phyloP scores from a whole-genome alignment of 2,888 invertebrate genomes.

The Xestoiulus laeticollis region DNA sequence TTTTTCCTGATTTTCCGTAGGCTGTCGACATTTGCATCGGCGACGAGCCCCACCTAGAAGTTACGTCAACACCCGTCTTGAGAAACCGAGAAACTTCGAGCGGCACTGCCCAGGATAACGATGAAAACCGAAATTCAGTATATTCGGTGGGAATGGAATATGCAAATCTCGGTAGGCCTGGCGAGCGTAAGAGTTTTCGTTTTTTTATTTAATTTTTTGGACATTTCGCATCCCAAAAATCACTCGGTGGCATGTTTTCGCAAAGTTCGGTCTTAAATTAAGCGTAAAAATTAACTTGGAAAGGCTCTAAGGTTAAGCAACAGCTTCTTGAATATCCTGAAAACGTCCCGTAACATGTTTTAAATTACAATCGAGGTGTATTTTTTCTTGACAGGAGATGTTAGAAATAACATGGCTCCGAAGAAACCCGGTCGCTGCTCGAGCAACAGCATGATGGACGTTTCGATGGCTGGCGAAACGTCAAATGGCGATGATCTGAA shows the following conservation, averaged over 20 bases:
- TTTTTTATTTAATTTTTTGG: not conserved
- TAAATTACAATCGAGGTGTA: not conserved
- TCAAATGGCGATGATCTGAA: not conserved
- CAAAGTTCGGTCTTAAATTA: not conserved
- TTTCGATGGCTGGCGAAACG: not conserved
- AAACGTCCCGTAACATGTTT: too few relatives aligned
- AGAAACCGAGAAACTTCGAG: not conserved
- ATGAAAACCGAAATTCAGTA: conserved; percentile 20
- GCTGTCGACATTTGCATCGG: not conserved
- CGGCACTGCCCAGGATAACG: not conserved
- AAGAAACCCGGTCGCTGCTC: conserved; percentile 70
- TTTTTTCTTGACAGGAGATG: conserved; percentile 72
- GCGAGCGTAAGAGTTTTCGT: not conserved
- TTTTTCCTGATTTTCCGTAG: not conserved
- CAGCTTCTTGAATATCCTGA: not conserved
- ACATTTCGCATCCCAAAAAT: conserved; percentile 58
- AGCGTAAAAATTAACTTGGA: not conserved
- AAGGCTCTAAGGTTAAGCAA: not conserved
- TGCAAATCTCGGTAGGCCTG: conserved; percentile 78
- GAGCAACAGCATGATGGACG: conserved; percentile 49
- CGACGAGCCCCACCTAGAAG: not conserved
- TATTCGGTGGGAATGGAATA: conserved; percentile 68
- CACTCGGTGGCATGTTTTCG: too few relatives aligned
- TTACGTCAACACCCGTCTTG: not conserved
- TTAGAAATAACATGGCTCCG: conserved; percentile 81